Evolutionary conservation across 2,797 vertebrate genomes (phyloP), one percentile per base, ranked within the genome.

Genomic region (Pachyuromys duprasi): DNA sequence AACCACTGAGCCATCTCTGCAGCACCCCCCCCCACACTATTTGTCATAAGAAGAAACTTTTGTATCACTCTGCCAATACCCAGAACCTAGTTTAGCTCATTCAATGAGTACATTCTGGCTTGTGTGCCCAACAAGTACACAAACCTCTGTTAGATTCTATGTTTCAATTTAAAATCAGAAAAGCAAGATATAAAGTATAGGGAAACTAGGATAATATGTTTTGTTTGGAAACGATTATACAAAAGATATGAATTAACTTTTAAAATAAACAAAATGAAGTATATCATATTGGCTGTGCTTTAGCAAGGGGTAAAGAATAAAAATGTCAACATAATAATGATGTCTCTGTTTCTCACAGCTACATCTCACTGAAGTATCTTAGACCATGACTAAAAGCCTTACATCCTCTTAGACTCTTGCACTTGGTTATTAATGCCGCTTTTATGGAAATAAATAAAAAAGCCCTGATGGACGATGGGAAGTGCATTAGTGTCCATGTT

Each of bases 361-460:
- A 67, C 20, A 4, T 91, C 76, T 91, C 60, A 88, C 76, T 79
- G 94, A 69, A 97, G 94, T 86, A 94, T 67, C 49, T 42, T 2
- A 78, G 91, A 93, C 69, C 93, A 97, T 3, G 62, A 94, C 89
- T 98, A 98, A 98, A 98, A 97, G 94, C 93, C 42, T 2, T 0
- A 0, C 79, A 93, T 97, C 95, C 95, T 96, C 93, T 92, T 90
- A 89, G 90, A 96, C 36, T 91, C 95, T 95, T 20, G 55, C 67
- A 93, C 33, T 89, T 20, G 69, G 92, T 2, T 95, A 97, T 93
- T 97, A 49, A 33, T 93, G 93, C 97, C 53, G 24, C 53, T 82
- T 70, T 97, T 97, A 96, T 82, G 92, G 96, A 96, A 97, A 95
- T 96, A 98, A 98, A 98, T 95, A 97, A 75, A 98, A 97, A 87